Evolutionary conservation across 2,797 vertebrate species (phyloP).

Genomic region (Pangasius mekongensis): DNA sequence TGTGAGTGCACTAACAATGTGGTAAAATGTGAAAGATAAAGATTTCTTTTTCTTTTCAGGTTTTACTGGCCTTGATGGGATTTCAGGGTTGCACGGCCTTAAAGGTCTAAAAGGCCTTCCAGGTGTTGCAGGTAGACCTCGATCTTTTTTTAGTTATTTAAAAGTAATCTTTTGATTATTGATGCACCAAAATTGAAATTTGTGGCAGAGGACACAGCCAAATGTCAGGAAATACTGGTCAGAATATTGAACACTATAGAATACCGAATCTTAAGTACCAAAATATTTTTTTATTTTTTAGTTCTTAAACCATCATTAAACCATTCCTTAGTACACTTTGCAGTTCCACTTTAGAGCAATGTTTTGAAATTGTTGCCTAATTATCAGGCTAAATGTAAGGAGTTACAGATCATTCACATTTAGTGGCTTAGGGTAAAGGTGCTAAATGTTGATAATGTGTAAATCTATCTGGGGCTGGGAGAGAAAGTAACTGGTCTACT

Average conservation of each 20-base stretch:
- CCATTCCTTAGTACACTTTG: background rate
- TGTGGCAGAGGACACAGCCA: background rate
- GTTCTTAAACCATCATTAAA: background rate
- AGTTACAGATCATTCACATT: background rate
- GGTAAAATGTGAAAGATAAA: background rate
- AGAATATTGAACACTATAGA: background rate
- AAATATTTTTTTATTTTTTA: background rate
- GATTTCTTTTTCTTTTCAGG: constrained; percentile 73
- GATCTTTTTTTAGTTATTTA: background rate
- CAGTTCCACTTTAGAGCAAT: background rate
- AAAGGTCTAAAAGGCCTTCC: constrained; percentile 85
- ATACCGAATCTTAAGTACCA: background rate
- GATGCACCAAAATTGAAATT: background rate
- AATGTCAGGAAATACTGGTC: background rate
- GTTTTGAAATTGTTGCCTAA: background rate
- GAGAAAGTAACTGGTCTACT: background rate
- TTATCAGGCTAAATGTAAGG: background rate
- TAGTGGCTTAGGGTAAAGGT: background rate
- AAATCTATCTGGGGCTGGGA: background rate
- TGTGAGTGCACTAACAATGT: background rate
- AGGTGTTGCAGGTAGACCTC: constrained; percentile 82
- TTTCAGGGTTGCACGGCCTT: constrained; percentile 86
- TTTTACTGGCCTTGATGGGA: constrained; percentile 81
- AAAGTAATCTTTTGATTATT: background rate
- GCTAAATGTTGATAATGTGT: background rate